Evolutionary conservation across 2,113 vertebrate species (phyloP).

Genomic region (Herpetotheres cachinnans): DNA sequence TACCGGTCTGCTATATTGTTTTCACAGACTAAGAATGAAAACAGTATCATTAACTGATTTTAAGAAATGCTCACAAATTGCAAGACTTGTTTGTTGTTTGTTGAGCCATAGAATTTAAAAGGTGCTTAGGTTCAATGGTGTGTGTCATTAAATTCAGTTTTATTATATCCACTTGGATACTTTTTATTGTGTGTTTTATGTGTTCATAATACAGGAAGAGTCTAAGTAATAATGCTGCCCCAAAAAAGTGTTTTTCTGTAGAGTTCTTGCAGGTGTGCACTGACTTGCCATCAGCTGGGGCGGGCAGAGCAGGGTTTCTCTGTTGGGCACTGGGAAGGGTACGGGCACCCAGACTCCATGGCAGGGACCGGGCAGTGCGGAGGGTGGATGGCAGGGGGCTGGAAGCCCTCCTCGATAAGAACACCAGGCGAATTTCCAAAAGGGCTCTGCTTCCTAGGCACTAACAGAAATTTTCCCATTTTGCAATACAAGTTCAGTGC

Average conservation of each 20-base stretch:
- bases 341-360: background rate
- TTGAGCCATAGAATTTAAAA: background rate
- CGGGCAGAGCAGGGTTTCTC: background rate
- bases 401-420: fast-evolving
- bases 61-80: background rate
- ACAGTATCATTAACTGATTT: background rate
- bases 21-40: background rate
- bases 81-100: background rate
- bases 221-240: background rate
- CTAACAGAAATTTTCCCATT: background rate
- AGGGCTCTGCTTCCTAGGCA: background rate
- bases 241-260: background rate
- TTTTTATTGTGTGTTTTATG: background rate
- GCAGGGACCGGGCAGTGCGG: background rate
- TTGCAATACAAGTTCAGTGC: background rate
- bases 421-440: background rate
- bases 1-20: background rate
- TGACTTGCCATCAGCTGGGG: background rate
- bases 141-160: background rate
- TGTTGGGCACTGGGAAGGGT: background rate
- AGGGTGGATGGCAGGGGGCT: background rate
- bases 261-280: background rate
- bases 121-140: background rate
- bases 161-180: background rate
- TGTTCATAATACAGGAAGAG: background rate